Evolutionary conservation across 2,113 vertebrate genomes (phyloP).

Genomic region (Furnarius figulus): DNA sequence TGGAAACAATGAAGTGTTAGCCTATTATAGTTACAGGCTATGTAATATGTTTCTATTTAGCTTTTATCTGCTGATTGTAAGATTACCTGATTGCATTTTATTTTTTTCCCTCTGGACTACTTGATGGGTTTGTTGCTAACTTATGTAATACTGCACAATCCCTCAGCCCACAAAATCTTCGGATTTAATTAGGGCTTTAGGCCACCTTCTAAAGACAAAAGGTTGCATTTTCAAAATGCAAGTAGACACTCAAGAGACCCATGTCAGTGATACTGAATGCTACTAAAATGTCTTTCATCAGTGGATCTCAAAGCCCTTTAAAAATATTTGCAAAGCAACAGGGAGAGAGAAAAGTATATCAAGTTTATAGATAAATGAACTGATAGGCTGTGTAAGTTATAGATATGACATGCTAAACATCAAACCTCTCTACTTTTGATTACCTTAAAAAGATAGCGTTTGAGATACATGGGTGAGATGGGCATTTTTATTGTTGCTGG

Average conservation of each 20-base stretch:
- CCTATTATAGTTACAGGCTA: constrained; percentile 22
- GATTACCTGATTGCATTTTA: constrained; percentile 44
- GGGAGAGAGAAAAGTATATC: neutral
- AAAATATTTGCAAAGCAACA: constrained; percentile 21
- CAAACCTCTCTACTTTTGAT: neutral
- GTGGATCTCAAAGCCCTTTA: neutral
- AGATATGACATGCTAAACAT: neutral
- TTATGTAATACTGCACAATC: constrained; percentile 7
- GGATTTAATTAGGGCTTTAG: neutral
- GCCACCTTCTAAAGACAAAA: neutral
- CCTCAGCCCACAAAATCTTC: neutral
- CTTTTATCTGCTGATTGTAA: constrained; percentile 41
- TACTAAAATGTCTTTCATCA: constrained; percentile 37
- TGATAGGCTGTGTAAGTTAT: neutral
- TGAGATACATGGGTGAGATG: neutral
- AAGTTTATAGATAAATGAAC: constrained; percentile 4
- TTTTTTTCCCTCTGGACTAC: neutral
- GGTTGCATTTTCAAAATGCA: neutral
- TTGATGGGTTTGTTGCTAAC: constrained; percentile 10
- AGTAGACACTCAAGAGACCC: neutral
- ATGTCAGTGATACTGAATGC: neutral
- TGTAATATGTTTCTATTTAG: constrained; percentile 33
- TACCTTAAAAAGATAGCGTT: constrained; percentile 3
- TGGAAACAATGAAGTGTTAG: neutral
- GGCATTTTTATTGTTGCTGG: neutral